Percentiles rank a stretch among this genome's conserved stretches.
phyloP scores from a whole-genome alignment of 2,888 invertebrate species.

The Chloroclysta siterata region DNA sequence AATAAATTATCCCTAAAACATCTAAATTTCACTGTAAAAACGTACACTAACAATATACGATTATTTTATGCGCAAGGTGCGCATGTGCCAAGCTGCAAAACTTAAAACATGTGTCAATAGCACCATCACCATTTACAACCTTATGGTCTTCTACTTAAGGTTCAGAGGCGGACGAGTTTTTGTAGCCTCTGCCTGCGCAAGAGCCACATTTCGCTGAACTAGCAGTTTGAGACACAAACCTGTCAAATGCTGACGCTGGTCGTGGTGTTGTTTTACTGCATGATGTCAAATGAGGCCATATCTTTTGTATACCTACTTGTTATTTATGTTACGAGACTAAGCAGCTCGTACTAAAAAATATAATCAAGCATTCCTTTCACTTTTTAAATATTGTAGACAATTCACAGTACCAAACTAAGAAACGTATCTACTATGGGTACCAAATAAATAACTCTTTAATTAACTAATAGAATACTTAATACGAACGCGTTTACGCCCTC shows the following conservation, averaged over 20 bases:
- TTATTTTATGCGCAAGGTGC: slow-evolving; percentile 49
- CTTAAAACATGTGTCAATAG: slow-evolving; percentile 24
- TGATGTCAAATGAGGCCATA: slow-evolving; percentile 42
- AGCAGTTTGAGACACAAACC: slow-evolving; percentile 51
- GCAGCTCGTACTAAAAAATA: too few species aligned
- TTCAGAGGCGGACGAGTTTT: slow-evolving; percentile 23
- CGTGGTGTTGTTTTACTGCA: slow-evolving; percentile 66
- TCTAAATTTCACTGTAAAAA: slow-evolving; percentile 32
- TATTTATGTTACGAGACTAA: not conserved
- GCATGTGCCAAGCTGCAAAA: slow-evolving; percentile 37
- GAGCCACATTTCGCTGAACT: slow-evolving; percentile 57
- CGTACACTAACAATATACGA: slow-evolving; percentile 32
- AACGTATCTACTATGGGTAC: too few species aligned
- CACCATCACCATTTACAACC: slow-evolving; percentile 7
- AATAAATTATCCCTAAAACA: slow-evolving; percentile 21
- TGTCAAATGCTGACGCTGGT: slow-evolving; percentile 57
- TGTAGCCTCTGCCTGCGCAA: slow-evolving; percentile 35
- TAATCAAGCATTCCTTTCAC: too few species aligned
- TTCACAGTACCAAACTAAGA: too few species aligned
- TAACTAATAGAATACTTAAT: too few species aligned
- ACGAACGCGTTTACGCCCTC: too few species aligned
- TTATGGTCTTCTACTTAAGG: not conserved
- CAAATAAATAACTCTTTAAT: too few species aligned
- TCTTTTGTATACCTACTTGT: slow-evolving; percentile 2
- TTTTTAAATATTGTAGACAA: too few species aligned